A percentile compares a stretch with the other conserved stretches of the same genome.
These are phyloP conservation scores for Dusona sp. DNA, from an alignment of 2,888 invertebrate species.

Conservation along the genomic window DNA sequence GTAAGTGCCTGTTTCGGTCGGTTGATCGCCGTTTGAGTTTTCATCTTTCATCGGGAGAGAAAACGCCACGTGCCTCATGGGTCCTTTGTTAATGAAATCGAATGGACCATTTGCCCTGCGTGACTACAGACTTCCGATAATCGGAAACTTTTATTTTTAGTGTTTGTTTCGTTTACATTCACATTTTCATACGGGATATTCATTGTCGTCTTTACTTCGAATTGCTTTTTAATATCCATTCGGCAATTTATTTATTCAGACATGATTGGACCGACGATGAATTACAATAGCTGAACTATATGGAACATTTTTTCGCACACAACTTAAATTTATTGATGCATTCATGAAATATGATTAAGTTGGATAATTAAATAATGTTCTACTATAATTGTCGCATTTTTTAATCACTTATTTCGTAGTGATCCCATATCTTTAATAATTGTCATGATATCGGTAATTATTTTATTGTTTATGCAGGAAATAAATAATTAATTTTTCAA, in stretches of 20 bases:
- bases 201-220: neutral
- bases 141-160: slow-evolving; percentile 47
- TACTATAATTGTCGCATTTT: neutral
- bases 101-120: slow-evolving; percentile 48
- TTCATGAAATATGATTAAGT: neutral
- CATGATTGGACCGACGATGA: too few species aligned
- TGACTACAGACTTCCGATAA: slow-evolving; percentile 44
- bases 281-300: too few species aligned
- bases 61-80: slow-evolving; percentile 46
- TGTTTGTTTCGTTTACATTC: neutral
- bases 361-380: neutral
- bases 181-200: neutral
- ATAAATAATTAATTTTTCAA: slow-evolving; percentile 14
- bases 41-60: slow-evolving; percentile 18
- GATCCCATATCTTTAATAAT: neutral
- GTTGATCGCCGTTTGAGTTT: slow-evolving; percentile 36
- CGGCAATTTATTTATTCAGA: neutral
- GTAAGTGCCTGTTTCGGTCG: slow-evolving; percentile 25
- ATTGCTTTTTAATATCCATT: neutral
- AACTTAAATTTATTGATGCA: neutral
- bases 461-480: neutral
- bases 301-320: neutral
- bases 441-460: neutral
- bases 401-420: neutral
- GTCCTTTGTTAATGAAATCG: slow-evolving; percentile 17